Evolutionary conservation across 2,113 vertebrate species (phyloP).

Genomic region (Climacteris rufus): DNA sequence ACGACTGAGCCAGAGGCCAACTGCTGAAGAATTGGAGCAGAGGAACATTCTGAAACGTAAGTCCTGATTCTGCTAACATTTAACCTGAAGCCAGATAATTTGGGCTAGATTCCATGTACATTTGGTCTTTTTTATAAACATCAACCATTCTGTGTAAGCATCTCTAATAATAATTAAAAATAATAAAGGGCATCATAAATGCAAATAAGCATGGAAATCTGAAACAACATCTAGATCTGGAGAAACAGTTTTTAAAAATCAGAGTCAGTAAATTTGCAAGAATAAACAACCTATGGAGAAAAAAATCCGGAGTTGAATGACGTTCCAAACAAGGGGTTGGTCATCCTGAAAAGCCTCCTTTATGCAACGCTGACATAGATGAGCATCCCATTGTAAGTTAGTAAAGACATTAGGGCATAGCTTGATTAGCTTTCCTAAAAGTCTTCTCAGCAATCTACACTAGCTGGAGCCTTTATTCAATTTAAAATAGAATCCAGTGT

Average conservation of each 20-base stretch:
- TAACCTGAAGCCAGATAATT: neutral
- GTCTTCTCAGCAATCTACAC: neutral
- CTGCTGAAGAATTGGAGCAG: conserved; percentile 95
- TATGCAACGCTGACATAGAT: neutral
- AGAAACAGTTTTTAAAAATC: neutral
- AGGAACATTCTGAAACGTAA: conserved; percentile 99
- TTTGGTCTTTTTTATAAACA: neutral
- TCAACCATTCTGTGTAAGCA: neutral
- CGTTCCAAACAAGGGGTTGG: neutral
- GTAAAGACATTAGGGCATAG: neutral
- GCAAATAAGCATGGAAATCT: neutral
- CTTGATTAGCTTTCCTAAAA: neutral
- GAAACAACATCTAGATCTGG: neutral
- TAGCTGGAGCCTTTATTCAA: neutral
- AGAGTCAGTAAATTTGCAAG: neutral
- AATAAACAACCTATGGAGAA: neutral
- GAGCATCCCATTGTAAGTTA: neutral
- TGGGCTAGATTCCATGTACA: neutral
- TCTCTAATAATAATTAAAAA: neutral
- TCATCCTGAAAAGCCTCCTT: neutral
- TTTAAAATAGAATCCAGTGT: neutral
- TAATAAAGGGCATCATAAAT: neutral
- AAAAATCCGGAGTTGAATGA: neutral
- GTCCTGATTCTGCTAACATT: conserved; percentile 47
- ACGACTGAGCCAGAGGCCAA: conserved; percentile 96